Percentiles rank a stretch among this genome's conserved stretches.
phyloP scores from a whole-genome alignment of 1,140 invertebrate genomes.

The Chelonus insularis region DNA sequence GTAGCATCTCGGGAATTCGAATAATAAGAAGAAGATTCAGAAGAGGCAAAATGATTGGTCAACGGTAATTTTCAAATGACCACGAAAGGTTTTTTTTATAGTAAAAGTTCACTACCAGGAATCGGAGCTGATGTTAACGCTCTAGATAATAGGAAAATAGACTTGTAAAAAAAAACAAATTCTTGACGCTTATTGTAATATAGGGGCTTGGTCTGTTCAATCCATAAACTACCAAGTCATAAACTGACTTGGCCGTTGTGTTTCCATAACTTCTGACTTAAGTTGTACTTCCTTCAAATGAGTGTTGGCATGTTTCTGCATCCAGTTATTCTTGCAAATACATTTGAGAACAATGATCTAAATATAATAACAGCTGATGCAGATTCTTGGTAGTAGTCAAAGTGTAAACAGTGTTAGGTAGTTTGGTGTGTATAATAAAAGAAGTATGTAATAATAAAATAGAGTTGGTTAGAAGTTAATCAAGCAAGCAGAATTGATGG shows the following conservation, averaged over 20 bases:
- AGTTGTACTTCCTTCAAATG: not conserved
- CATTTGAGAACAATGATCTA: no score
- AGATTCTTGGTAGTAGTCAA: no score
- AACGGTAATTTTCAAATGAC: constrained; percentile 27
- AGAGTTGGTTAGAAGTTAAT: not conserved
- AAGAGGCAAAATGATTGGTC: not conserved
- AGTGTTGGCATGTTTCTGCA: not conserved
- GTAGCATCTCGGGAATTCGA: no score
- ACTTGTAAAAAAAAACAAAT: not conserved
- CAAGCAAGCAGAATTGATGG: not conserved
- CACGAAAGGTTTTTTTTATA: constrained; percentile 10
- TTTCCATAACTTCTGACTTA: not conserved
- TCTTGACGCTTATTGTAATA: not conserved
- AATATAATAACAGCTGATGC: no score
- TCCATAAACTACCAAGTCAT: constrained; percentile 13
- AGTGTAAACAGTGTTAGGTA: no score
- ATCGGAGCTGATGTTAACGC: constrained; percentile 5
- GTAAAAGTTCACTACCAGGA: constrained; percentile 26
- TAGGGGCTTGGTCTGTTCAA: not conserved
- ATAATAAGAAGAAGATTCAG: not conserved
- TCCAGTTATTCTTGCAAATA: no score
- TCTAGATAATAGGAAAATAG: constrained; percentile 10
- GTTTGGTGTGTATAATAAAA: not conserved
- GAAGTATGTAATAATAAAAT: not conserved
- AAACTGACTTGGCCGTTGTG: not conserved